Base-by-base conservation (phyloP, 2,888 invertebrate genomes). In the Sylvicola cinctus region DNA sequence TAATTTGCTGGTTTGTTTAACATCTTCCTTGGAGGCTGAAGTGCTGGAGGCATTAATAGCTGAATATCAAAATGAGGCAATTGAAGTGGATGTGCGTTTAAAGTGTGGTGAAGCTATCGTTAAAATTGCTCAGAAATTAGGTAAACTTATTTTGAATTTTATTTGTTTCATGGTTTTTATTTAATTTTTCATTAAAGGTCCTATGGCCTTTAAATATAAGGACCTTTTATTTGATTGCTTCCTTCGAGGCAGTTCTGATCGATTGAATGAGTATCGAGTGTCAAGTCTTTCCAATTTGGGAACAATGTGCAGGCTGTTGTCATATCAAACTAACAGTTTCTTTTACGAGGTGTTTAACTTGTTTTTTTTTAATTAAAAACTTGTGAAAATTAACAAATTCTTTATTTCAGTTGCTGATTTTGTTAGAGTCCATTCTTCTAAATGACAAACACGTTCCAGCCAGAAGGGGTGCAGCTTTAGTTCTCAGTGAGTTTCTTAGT, bases 51-150 rank as follows among this genome's bases (percentile, higher is more conserved):
- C 49, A 6, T 42, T 58, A 10, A 45, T 50, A 14, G 51, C 50
- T 31, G 56, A 57, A 33, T 58, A 54, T 44, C 40, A 52, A 11
- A 45, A 49, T 25, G 50, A 50, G 2, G 41, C 46, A 0, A 45
- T 44, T 3, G 41, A 40, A 2, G 40, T 51, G 10, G 58, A 58
- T 31, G 50, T 48, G 35, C 46, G 58, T 8, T 39, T 58, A 16
- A 49, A 58, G 14, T 46, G 56, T 32, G 58, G 58, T 1, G 58
- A 58, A 36, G 48, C 53, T 2, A 48, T 58, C 11, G 39, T 58
- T 0, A 58, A 54, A 43, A 47, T 50, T 2, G 47, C 49, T 3
- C 46, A 47, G 12, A 49, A 53, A 33, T 39, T 58, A 20, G 55
- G 56, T 51, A 38, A 36, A 42, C 42, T 14, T n/a, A 10, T 15